phyloP scores from a whole-genome alignment of 2,888 invertebrate genomes.

The Augochlorella aurata region DNA sequence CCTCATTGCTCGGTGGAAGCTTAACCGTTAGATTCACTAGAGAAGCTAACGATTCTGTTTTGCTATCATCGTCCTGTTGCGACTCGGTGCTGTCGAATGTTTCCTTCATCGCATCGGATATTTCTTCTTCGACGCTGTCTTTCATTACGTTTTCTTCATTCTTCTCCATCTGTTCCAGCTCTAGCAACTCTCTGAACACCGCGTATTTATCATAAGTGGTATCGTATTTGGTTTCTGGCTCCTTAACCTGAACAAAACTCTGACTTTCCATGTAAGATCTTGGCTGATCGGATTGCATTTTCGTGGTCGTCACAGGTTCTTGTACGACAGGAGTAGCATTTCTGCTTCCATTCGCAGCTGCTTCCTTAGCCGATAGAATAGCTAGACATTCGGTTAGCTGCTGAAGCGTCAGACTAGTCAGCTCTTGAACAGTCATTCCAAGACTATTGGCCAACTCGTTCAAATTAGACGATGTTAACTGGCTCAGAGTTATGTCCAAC shows the following conservation, averaged over 20 bases:
- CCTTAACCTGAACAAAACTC: slow-evolving; percentile 87
- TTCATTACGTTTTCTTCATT: slow-evolving; percentile 74
- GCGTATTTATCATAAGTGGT: slow-evolving; percentile 91
- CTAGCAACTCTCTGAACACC: slow-evolving; percentile 91
- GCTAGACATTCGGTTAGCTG: slow-evolving; percentile 92
- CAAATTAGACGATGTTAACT: slow-evolving; percentile 91
- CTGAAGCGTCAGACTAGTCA: slow-evolving; percentile 93
- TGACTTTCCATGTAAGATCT: slow-evolving; percentile 65
- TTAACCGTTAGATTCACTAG: slow-evolving; percentile 72
- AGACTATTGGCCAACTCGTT: slow-evolving; percentile 90
- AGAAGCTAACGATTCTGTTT: slow-evolving; percentile 74
- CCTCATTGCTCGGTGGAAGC: slow-evolving; percentile 68
- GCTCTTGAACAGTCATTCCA: slow-evolving; percentile 89
- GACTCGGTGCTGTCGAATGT: slow-evolving; percentile 67
- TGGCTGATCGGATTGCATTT: slow-evolving; percentile 42
- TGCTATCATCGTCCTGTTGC: slow-evolving; percentile 63
- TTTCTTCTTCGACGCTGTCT: slow-evolving; percentile 62
- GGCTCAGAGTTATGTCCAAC: slow-evolving; percentile 91
- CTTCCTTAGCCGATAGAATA: slow-evolving; percentile 76
- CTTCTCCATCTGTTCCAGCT: slow-evolving; percentile 84
- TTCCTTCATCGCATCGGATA: slow-evolving; percentile 75
- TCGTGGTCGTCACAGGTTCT: slow-evolving; percentile 64
- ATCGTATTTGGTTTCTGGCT: slow-evolving; percentile 82
- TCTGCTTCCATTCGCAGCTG: slow-evolving; percentile 47
- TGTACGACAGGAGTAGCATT: slow-evolving; percentile 28